Evolutionary conservation across 1,140 invertebrate genomes (phyloP).

Genomic region (Megathymus violae): DNA sequence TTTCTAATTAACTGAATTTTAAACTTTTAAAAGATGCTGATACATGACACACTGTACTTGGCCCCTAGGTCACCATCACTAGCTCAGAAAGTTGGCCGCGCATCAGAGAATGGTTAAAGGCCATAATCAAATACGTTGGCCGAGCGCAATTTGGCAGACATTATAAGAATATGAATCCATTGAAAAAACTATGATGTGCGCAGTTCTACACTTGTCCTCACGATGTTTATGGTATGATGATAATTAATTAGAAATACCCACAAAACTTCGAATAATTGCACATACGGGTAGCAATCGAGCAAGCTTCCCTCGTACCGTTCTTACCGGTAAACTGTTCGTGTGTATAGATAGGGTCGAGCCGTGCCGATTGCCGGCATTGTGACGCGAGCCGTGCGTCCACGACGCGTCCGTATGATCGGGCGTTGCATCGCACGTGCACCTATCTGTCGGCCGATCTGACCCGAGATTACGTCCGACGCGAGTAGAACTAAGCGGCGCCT

Average conservation of each 20-base stretch:
- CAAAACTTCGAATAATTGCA: too few relatives aligned
- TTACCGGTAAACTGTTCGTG: conserved; percentile 13
- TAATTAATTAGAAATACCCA: too few relatives aligned
- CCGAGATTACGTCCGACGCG: conserved; percentile 51
- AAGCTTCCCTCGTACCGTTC: too few relatives aligned
- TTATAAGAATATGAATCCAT: too few relatives aligned
- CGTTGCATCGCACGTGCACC: conserved; percentile 43
- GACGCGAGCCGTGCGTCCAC: conserved; percentile 42
- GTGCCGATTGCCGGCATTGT: conserved; percentile 44
- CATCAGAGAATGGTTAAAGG: background rate
- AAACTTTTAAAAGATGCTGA: too few relatives aligned
- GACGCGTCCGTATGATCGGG: conserved; percentile 44
- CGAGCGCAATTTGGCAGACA: background rate
- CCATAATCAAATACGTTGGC: background rate
- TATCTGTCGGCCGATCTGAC: conserved; percentile 55
- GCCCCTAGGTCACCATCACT: background rate
- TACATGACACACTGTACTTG: background rate
- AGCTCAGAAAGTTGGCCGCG: background rate
- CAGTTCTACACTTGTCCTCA: too few relatives aligned
- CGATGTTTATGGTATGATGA: too few relatives aligned
- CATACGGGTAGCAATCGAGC: too few relatives aligned
- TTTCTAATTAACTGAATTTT: background rate
- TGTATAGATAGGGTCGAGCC: conserved; percentile 23
- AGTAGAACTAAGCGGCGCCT: conserved; percentile 20
- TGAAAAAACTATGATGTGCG: background rate